Conservation (phyloP, 2,888 invertebrate genomes). For the Euplexia lucipara region DNA sequence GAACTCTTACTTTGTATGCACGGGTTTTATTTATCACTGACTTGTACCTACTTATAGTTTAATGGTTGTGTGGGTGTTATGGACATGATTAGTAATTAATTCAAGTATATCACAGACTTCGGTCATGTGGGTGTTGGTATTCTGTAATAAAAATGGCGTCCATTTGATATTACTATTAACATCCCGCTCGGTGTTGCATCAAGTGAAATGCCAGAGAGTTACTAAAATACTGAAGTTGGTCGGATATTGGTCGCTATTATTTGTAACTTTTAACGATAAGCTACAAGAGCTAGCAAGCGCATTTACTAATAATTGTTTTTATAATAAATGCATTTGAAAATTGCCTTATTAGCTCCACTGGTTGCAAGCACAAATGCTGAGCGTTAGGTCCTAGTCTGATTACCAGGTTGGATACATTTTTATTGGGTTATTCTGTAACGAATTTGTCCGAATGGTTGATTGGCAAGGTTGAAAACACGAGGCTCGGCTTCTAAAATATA, state of each 20-base stretch:
- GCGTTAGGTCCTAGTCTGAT: too few species aligned
- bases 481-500: too few species aligned
- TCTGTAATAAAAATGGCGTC: constrained; percentile 86
- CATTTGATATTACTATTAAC: constrained; percentile 79
- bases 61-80: constrained; percentile 73
- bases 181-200: constrained; percentile 77
- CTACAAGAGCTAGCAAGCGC: not conserved
- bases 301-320: too few species aligned
- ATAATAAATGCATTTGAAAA: too few species aligned
- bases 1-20: constrained; percentile 67
- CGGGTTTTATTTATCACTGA: constrained; percentile 52
- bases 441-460: too few species aligned
- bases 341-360: too few species aligned
- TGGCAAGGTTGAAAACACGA: too few species aligned
- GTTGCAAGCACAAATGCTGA: too few species aligned
- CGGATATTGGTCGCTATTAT: too few species aligned
- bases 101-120: constrained; percentile 77
- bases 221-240: constrained; percentile 50
- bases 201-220: constrained; percentile 72
- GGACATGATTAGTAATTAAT: constrained; percentile 80
- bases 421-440: too few species aligned
- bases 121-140: constrained; percentile 78
- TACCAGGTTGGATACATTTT: too few species aligned
- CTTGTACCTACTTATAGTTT: constrained; percentile 61
- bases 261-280: too few species aligned